Evolutionary conservation across 2,113 vertebrate species (phyloP).

Genomic region (Pseudorasbora parva): DNA sequence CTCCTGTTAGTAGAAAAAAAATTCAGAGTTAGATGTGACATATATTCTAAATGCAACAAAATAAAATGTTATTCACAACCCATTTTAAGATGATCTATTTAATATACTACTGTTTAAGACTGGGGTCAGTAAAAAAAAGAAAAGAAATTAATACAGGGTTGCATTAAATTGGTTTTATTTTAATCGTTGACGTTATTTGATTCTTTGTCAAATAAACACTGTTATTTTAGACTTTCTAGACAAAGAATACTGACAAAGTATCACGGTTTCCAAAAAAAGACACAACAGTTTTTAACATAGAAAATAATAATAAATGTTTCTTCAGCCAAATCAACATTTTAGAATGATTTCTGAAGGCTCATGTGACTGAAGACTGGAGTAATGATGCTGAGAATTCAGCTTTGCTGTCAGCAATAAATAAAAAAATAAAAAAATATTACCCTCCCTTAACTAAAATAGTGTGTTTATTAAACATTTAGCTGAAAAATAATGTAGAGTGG

Average conservation of each 20-base stretch:
- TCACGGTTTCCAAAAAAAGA: not conserved
- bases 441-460: too few species aligned
- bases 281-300: not conserved
- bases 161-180: not conserved
- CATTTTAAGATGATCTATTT: not conserved
- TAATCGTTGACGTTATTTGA: too few species aligned
- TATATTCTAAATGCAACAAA: not conserved
- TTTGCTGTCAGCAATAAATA: too few species aligned
- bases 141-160: not conserved
- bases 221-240: not conserved
- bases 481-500: too few species aligned
- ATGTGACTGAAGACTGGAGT: too few species aligned
- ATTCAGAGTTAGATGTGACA: not conserved
- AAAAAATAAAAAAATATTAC: too few species aligned
- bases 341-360: too few species aligned
- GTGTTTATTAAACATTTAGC: too few species aligned
- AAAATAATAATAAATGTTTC: too few species aligned
- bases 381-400: too few species aligned
- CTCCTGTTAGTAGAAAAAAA: constrained; percentile 72
- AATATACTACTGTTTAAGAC: not conserved
- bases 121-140: too few species aligned
- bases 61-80: not conserved
- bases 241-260: not conserved
- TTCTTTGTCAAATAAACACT: not conserved
- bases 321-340: too few species aligned